Conservation (phyloP, 2,797 vertebrate genomes). For the Bufotes viridis region DNA sequence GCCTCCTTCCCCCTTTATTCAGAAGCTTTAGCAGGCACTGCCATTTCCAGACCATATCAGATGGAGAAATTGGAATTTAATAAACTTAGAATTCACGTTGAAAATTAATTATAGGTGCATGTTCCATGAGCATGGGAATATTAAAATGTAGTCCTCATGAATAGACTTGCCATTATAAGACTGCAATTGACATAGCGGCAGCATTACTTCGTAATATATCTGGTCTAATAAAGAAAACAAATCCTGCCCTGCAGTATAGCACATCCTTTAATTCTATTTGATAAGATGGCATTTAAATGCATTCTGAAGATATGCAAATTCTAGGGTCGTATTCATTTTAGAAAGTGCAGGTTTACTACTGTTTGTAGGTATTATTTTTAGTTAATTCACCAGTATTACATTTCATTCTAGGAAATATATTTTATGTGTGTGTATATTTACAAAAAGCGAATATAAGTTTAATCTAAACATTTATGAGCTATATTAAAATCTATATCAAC, state of each 20-base stretch:
- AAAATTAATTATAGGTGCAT: constrained; percentile 30
- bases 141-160: constrained; percentile 38
- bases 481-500: too few species aligned
- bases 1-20: constrained; percentile 40
- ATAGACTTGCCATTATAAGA: constrained; percentile 24
- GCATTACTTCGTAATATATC: neutral
- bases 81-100: constrained; percentile 42
- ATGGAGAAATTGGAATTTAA: constrained; percentile 35
- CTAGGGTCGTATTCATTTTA: neutral
- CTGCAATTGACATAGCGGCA: neutral
- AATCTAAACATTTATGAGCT: too few species aligned
- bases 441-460: too few species aligned
- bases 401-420: neutral
- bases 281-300: constrained; percentile 1
- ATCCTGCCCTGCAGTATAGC: neutral
- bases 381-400: neutral
- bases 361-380: neutral
- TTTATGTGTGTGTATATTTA: too few species aligned
- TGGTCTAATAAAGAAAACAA: neutral
- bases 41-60: constrained; percentile 7
- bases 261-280: neutral
- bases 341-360: neutral
- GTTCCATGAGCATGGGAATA: constrained; percentile 24
- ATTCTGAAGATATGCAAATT: neutral
- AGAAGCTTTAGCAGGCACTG: constrained; percentile 6